phyloP scores from a whole-genome alignment of 1,140 invertebrate species.

The Pseudomyrmex dendroicus region DNA sequence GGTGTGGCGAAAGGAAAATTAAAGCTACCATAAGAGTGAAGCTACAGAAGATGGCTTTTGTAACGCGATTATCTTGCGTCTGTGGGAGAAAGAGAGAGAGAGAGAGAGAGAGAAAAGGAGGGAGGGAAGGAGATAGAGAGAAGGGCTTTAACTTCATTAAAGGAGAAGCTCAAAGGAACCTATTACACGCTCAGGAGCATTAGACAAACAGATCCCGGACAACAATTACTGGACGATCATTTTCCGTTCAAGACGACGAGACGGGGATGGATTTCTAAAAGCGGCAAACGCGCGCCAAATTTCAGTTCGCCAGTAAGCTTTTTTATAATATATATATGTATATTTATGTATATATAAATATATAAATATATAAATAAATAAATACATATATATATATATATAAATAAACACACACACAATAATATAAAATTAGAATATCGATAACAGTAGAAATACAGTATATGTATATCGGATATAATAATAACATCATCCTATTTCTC shows the following conservation, averaged over 20 bases:
- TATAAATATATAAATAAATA: no score
- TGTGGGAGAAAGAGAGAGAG: conserved; percentile 70
- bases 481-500: neutral
- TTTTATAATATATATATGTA: neutral
- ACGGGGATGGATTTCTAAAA: conserved; percentile 88
- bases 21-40: conserved; percentile 36
- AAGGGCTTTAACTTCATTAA: conserved; percentile 81
- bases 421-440: no score
- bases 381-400: no score
- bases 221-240: conserved; percentile 91
- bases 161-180: conserved; percentile 88
- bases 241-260: conserved; percentile 90
- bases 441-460: no score
- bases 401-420: no score
- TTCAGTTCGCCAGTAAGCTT: conserved; percentile 89
- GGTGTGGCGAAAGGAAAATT: conserved; percentile 14
- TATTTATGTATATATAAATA: no score
- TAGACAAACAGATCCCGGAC: conserved; percentile 88
- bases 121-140: no score
- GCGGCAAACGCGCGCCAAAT: conserved; percentile 90
- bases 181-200: conserved; percentile 89
- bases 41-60: conserved; percentile 45
- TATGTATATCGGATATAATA: neutral
- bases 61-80: conserved; percentile 43
- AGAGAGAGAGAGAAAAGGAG: no score